Conservation (phyloP, 2,797 vertebrate genomes). For the Parotocinclus haroldoi region DNA sequence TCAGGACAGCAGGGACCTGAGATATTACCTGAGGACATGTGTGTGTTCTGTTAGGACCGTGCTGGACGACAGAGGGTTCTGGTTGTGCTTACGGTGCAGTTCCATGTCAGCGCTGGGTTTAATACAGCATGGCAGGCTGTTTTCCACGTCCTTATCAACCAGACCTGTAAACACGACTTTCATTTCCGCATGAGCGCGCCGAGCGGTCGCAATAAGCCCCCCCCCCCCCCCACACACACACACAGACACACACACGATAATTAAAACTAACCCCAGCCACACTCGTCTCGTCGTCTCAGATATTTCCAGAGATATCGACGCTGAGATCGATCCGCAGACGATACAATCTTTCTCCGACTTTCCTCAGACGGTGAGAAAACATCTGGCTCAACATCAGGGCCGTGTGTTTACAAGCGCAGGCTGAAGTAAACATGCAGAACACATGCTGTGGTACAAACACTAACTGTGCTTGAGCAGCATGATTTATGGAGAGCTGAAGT, state of each 20-base stretch:
- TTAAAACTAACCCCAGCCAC: background rate
- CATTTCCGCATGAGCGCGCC: background rate
- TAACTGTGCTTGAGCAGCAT: no score
- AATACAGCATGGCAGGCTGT: slow-evolving; percentile 24
- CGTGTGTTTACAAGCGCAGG: background rate
- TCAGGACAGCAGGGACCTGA: background rate
- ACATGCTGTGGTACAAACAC: background rate
- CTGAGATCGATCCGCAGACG: background rate
- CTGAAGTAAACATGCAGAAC: background rate
- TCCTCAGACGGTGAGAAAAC: background rate
- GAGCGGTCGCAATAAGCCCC: background rate
- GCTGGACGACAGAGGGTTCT: background rate
- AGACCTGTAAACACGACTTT: slow-evolving; percentile 25
- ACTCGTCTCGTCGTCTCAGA: background rate
- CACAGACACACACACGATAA: background rate
- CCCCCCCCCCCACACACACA: background rate
- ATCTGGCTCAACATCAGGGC: background rate
- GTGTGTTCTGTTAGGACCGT: no score
- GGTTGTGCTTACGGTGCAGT: background rate
- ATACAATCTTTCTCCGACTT: background rate
- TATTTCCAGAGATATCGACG: slow-evolving; percentile 17
- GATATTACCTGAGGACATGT: no score
- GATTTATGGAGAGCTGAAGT: no score
- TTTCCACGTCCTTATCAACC: slow-evolving; percentile 25
- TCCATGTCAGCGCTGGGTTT: slow-evolving; percentile 5